phyloP scores from a whole-genome alignment of 2,888 invertebrate species.

The Habrosyne pyritoides region DNA sequence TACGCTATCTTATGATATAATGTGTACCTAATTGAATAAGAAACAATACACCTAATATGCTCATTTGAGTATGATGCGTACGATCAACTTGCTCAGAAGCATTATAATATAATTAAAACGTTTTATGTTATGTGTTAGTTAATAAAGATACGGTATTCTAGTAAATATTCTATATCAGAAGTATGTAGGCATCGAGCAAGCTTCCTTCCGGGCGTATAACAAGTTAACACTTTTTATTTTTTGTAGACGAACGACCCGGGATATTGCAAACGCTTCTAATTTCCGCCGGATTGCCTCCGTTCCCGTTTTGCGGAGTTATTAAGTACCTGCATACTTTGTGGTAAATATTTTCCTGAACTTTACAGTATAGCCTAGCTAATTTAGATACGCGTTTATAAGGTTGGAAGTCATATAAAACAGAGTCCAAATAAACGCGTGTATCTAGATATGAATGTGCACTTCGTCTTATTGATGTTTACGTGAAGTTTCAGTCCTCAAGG shows the following conservation, averaged over 20 bases:
- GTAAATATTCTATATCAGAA: not conserved
- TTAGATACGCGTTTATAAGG: not conserved
- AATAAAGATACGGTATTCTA: too few relatives aligned
- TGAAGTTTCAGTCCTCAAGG: conserved; percentile 8
- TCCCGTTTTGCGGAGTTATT: conserved; percentile 45
- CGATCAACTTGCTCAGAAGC: too few relatives aligned
- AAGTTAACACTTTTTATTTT: conserved; percentile 55
- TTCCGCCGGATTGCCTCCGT: conserved; percentile 50
- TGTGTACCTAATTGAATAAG: too few relatives aligned
- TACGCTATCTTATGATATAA: too few relatives aligned
- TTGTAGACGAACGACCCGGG: conserved; percentile 54
- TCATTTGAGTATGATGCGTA: too few relatives aligned
- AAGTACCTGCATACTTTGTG: conserved; percentile 49
- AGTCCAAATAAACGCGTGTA: not conserved
- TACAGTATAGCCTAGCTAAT: conserved; percentile 7
- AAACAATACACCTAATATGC: too few relatives aligned
- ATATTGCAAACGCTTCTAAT: conserved; percentile 66
- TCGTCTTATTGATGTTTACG: conserved; percentile 11
- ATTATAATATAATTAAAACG: too few relatives aligned
- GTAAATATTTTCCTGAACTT: conserved; percentile 48
- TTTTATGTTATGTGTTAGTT: too few relatives aligned
- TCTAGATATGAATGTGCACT: conserved; percentile 10
- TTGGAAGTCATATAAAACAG: not conserved
- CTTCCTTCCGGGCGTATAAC: conserved; percentile 19
- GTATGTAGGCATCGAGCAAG: conserved; percentile 12